Conservation (phyloP, 2,888 invertebrate genomes). For the Nymphalis urticae region DNA sequence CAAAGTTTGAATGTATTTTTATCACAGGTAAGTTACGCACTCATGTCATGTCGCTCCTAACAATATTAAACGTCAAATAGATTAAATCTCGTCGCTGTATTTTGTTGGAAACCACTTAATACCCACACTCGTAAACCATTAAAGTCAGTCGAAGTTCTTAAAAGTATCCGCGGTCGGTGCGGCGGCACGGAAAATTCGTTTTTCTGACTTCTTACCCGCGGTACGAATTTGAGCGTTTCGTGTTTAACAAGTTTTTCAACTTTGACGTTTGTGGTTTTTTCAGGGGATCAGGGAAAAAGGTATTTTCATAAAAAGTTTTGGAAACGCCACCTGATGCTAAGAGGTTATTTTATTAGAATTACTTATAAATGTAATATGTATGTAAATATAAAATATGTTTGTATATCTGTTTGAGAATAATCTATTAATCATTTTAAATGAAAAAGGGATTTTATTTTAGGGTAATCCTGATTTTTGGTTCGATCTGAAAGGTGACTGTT, state of each 20-base stretch:
- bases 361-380: too few relatives aligned
- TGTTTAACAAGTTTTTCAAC: slow-evolving; percentile 23
- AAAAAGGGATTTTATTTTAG: too few relatives aligned
- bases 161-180: slow-evolving; percentile 27
- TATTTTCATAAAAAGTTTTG: background rate
- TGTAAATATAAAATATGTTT: too few relatives aligned
- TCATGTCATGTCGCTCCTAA: background rate
- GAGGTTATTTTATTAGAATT: too few relatives aligned
- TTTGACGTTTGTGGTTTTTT: slow-evolving; percentile 14
- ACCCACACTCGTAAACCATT: slow-evolving; percentile 36
- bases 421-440: too few relatives aligned
- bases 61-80: background rate
- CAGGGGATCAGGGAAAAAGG: background rate
- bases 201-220: slow-evolving; percentile 20
- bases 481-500: too few relatives aligned
- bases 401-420: too few relatives aligned
- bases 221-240: slow-evolving; percentile 20
- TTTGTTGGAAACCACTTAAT: slow-evolving; percentile 2
- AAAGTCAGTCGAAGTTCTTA: slow-evolving; percentile 31
- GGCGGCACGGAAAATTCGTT: slow-evolving; percentile 28
- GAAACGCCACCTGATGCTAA: too few relatives aligned
- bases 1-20: too few relatives aligned
- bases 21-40: too few relatives aligned
- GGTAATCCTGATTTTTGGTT: too few relatives aligned
- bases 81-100: background rate